Conservation (phyloP, 30 jellyfish, hydroid and myxozoan species). For the Cassiopea xamachana region DNA sequence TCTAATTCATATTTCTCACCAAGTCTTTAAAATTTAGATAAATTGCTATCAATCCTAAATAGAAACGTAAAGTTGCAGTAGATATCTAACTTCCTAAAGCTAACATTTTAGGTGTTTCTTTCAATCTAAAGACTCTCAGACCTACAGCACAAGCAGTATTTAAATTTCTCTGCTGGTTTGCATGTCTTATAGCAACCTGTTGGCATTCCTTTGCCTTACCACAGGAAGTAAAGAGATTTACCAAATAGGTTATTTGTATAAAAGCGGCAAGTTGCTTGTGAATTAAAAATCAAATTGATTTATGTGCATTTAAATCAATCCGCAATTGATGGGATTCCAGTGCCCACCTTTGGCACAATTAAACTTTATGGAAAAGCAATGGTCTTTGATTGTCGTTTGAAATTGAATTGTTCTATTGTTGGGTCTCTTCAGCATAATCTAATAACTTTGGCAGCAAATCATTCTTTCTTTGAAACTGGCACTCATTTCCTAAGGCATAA, state of each 20-base stretch:
- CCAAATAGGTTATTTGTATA: neutral
- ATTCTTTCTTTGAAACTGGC: neutral
- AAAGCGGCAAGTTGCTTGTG: neutral
- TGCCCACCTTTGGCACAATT: neutral
- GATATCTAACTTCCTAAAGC: too few relatives aligned
- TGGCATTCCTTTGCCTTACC: too few relatives aligned
- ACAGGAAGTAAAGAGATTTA: too few relatives aligned
- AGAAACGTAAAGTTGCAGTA: too few relatives aligned
- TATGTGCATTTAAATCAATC: neutral
- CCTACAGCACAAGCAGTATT: too few relatives aligned
- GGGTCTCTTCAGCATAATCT: neutral
- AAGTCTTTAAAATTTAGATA: too few relatives aligned
- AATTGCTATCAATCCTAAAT: too few relatives aligned
- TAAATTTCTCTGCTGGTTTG: too few relatives aligned
- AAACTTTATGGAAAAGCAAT: neutral
- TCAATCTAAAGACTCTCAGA: too few relatives aligned
- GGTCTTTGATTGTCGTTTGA: neutral
- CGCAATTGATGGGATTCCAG: neutral
- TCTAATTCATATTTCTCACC: too few relatives aligned
- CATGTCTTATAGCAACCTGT: too few relatives aligned
- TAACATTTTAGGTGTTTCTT: too few relatives aligned
- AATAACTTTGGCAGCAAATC: neutral
- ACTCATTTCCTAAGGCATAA: neutral
- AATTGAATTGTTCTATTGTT: neutral
- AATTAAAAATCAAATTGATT: neutral